phyloP scores from a whole-genome alignment of 1,140 invertebrate species.

The Tetraneura akinire region DNA sequence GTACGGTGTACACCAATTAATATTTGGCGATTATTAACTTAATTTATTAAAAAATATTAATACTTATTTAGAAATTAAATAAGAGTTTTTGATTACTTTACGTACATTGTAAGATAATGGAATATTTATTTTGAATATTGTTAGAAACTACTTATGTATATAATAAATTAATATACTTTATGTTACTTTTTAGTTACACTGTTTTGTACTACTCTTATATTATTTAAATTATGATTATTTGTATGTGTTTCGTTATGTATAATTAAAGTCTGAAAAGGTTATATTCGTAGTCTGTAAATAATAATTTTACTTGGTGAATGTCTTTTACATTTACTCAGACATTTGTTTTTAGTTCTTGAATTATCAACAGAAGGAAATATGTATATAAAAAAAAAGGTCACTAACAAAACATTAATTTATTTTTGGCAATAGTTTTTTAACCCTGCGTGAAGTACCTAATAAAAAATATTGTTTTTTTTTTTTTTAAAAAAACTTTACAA shows the following conservation, averaged over 20 bases:
- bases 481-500: neutral
- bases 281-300: too few relatives aligned
- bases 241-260: neutral
- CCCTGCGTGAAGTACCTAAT: too few relatives aligned
- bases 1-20: too few relatives aligned
- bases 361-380: neutral
- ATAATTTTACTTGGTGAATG: neutral
- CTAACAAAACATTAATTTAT: constrained; percentile 15
- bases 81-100: neutral
- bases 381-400: neutral
- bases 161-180: neutral
- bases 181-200: neutral
- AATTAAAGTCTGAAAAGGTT: neutral
- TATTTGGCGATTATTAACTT: too few relatives aligned
- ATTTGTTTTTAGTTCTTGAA: constrained; percentile 2
- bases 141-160: neutral
- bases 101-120: too few relatives aligned
- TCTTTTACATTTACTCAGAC: neutral
- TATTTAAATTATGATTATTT: constrained; percentile 13
- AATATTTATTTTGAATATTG: neutral
- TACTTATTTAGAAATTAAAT: neutral
- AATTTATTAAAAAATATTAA: too few relatives aligned
- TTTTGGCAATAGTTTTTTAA: constrained; percentile 25
- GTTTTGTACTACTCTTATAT: neutral
- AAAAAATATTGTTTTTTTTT: too few relatives aligned